These are phyloP conservation scores for Pangasius sanitwongsei DNA, from an alignment of 2,797 vertebrate genomes.

Conservation along the genomic window DNA sequence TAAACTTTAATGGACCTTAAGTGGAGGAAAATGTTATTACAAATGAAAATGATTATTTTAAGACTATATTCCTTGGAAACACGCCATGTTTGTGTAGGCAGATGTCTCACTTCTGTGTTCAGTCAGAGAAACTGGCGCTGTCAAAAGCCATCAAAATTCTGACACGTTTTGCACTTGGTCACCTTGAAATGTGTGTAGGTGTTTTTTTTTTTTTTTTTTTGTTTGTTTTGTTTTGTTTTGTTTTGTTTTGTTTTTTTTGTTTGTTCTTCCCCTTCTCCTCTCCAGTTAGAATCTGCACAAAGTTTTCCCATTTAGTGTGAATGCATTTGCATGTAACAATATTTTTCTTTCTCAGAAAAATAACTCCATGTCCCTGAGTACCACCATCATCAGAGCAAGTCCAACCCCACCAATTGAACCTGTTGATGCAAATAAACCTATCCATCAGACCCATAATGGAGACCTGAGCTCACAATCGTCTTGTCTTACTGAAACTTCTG, in stretches of 20 bases:
- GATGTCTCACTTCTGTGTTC: no score
- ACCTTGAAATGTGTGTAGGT: neutral
- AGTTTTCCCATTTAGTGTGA: neutral
- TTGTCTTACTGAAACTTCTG: constrained; percentile 26
- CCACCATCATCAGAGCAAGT: constrained; percentile 88
- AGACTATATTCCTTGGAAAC: neutral
- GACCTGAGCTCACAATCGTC: constrained; percentile 58
- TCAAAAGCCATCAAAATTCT: neutral
- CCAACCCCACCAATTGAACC: constrained; percentile 79
- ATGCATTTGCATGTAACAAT: neutral
- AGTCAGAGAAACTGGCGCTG: no score
- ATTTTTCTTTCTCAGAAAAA: constrained; percentile 73
- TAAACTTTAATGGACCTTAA: neutral
- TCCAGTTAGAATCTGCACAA: neutral
- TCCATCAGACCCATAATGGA: constrained; percentile 11
- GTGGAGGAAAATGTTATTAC: neutral
- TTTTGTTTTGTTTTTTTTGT: no score
- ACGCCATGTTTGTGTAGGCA: neutral
- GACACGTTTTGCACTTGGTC: neutral
- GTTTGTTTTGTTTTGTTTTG: no score
- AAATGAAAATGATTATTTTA: neutral
- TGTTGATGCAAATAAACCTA: constrained; percentile 21
- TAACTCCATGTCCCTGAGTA: constrained; percentile 81
- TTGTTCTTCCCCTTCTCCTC: neutral
- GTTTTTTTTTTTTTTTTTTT: no score